Evolutionary conservation across 2,113 vertebrate genomes (phyloP).

Genomic region (Chinchilla lanigera): DNA sequence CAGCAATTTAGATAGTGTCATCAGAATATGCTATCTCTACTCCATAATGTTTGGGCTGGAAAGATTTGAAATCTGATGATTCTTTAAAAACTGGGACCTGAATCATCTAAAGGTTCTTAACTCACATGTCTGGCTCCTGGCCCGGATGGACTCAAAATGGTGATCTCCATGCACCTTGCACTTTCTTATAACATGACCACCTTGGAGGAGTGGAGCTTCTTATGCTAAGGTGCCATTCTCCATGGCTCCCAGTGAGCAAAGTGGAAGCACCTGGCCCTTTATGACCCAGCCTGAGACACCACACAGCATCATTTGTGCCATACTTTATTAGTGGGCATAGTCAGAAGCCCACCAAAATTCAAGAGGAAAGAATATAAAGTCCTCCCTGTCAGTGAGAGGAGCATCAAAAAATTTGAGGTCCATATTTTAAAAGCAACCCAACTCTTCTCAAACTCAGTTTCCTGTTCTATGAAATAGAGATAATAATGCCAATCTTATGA

Average conservation of each 20-base stretch:
- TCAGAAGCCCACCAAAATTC: not conserved
- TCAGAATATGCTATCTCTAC: not conserved
- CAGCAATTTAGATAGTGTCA: not conserved
- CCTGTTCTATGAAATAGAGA: not conserved
- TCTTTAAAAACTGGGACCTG: not conserved
- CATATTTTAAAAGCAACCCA: not conserved
- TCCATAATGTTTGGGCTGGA: not conserved
- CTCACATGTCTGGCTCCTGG: not conserved
- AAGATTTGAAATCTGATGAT: not conserved
- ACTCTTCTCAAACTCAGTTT: slow-evolving; percentile 16
- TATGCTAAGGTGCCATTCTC: not conserved
- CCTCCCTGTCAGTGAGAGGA: not conserved
- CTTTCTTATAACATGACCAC: not conserved
- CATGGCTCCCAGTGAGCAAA: not conserved
- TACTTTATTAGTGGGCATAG: not conserved
- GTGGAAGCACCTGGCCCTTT: not conserved
- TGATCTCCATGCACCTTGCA: not conserved
- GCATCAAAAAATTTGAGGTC: not conserved
- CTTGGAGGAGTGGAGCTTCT: not conserved
- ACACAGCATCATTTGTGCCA: not conserved
- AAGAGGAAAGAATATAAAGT: not conserved
- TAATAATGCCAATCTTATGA: not conserved
- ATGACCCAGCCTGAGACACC: not conserved
- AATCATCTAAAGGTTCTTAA: not conserved
- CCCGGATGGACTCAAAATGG: not conserved